These are phyloP conservation scores for Rhinopomastus cyanomelas DNA, from an alignment of 2,113 vertebrate species.

Conservation along the genomic window DNA sequence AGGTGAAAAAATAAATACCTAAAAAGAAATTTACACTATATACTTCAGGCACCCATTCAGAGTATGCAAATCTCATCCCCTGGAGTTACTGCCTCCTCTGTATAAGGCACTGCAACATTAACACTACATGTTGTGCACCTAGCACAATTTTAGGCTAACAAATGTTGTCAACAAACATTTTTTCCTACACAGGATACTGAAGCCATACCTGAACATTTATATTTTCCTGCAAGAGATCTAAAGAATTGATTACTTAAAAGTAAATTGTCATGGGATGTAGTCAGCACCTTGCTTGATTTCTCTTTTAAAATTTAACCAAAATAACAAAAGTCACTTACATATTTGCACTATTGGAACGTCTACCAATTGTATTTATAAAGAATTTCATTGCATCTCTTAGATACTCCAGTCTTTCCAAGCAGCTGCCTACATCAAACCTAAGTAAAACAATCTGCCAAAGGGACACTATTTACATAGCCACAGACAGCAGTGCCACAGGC, in stretches of 20 bases:
- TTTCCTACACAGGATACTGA: neutral
- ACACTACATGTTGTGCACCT: neutral
- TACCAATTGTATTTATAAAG: neutral
- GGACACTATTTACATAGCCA: neutral
- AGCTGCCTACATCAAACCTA: neutral
- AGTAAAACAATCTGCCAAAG: neutral
- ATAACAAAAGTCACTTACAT: neutral
- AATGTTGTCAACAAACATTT: neutral
- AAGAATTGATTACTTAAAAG: neutral
- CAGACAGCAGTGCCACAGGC: neutral
- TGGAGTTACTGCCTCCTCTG: neutral
- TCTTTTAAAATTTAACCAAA: neutral
- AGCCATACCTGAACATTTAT: neutral
- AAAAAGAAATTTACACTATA: neutral
- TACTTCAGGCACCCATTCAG: neutral
- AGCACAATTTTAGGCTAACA: neutral
- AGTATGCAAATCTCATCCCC: neutral
- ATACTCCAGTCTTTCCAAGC: neutral
- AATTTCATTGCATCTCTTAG: neutral
- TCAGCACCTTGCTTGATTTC: neutral
- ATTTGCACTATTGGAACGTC: neutral
- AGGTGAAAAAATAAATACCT: neutral
- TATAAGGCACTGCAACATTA: neutral
- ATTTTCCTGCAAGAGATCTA: neutral
- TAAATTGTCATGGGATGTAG: rapidly evolving